Conservation (phyloP, 2,888 invertebrate species). For the Epinotia bilunana region DNA sequence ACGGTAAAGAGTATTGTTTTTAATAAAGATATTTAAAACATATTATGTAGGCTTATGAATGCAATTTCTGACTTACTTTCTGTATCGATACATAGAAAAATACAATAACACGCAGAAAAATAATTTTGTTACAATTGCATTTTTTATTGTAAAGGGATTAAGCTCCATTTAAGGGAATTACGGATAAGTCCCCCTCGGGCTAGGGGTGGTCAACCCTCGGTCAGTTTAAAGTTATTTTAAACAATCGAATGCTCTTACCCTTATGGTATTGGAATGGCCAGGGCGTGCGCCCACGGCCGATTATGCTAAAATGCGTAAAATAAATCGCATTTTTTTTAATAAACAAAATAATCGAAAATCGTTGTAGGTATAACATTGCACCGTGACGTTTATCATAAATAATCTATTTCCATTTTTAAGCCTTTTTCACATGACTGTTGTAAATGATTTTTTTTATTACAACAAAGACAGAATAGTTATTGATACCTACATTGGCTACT, state of each 20-base stretch:
- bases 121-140: conserved; percentile 30
- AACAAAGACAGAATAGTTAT: too few relatives aligned
- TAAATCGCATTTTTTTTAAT: neutral
- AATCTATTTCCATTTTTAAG: too few relatives aligned
- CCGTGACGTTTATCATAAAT: too few relatives aligned
- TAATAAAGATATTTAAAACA: neutral
- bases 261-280: conserved; percentile 35
- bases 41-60: neutral
- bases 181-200: conserved; percentile 46
- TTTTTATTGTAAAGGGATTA: conserved; percentile 44
- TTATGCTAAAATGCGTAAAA: neutral
- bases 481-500: too few relatives aligned
- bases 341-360: too few relatives aligned
- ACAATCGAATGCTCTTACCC: conserved; percentile 64
- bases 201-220: conserved; percentile 67
- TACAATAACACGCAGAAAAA: conserved; percentile 9
- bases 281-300: conserved; percentile 28
- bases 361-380: too few relatives aligned
- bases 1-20: neutral
- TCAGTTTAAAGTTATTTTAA: conserved; percentile 74
- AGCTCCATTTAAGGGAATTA: conserved; percentile 44
- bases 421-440: too few relatives aligned
- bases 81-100: neutral
- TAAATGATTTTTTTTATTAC: too few relatives aligned
- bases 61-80: neutral